Conservation (phyloP, 2,888 invertebrate species). For the Epirrhoe alternata region DNA sequence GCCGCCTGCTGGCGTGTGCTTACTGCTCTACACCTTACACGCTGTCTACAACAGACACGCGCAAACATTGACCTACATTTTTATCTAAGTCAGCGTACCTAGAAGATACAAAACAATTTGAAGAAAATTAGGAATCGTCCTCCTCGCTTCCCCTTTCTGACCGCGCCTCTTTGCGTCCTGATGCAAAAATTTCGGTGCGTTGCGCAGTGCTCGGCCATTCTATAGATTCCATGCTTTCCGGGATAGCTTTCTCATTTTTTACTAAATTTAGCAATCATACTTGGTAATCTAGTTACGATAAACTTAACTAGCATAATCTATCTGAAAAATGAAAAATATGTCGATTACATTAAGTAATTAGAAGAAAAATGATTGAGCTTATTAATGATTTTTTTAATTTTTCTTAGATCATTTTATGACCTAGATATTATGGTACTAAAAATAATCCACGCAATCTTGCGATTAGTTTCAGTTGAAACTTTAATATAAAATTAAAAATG, state of each 20-base stretch:
- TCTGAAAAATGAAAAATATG: no score
- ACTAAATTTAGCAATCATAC: neutral
- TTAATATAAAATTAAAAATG: neutral
- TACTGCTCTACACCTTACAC: constrained; percentile 39
- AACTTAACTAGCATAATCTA: no score
- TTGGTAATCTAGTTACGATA: neutral
- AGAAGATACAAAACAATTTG: constrained; percentile 16
- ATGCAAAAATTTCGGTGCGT: constrained; percentile 73
- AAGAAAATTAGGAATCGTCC: constrained; percentile 57
- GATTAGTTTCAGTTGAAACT: neutral
- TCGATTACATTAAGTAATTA: no score
- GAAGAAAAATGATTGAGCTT: no score
- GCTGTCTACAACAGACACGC: constrained; percentile 14
- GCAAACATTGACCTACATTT: constrained; percentile 5
- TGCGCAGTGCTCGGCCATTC: constrained; percentile 64
- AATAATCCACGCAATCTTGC: neutral
- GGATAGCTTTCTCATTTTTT: constrained; percentile 29
- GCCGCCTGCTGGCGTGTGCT: constrained; percentile 24
- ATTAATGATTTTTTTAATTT: no score
- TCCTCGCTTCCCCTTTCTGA: constrained; percentile 47
- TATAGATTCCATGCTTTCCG: constrained; percentile 37
- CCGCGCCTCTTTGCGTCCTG: constrained; percentile 59
- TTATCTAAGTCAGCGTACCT: constrained; percentile 1
- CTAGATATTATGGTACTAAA: no score
- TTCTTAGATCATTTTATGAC: no score